Evolutionary conservation across 1,140 invertebrate species (phyloP).

Genomic region (Panagrolaimus sp.): DNA sequence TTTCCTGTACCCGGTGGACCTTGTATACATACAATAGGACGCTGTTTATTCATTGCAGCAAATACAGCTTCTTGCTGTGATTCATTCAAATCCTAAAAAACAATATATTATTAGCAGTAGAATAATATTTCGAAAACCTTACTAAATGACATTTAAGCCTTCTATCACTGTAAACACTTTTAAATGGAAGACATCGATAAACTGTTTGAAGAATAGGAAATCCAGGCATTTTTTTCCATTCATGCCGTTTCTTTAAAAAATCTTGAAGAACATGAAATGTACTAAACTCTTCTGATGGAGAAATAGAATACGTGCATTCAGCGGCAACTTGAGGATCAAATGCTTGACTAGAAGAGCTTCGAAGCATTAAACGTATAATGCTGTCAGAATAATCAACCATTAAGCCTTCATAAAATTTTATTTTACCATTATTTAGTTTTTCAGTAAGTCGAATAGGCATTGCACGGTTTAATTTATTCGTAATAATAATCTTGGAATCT

Average conservation of each 20-base stretch:
- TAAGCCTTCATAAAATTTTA: neutral
- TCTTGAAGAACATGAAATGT: neutral
- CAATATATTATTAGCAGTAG: neutral
- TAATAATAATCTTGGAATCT: neutral
- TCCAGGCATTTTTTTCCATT: neutral
- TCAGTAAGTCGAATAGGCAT: neutral
- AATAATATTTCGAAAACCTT: neutral
- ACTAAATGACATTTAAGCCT: neutral
- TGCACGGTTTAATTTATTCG: neutral
- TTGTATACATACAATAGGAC: slow-evolving; percentile 51
- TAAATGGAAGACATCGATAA: neutral
- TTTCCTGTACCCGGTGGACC: slow-evolving; percentile 68
- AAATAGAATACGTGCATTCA: neutral
- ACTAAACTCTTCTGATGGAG: neutral
- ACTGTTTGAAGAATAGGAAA: slow-evolving; percentile 1
- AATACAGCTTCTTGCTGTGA: neutral
- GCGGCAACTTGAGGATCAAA: neutral
- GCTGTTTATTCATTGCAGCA: slow-evolving; percentile 17
- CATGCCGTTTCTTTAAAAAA: neutral
- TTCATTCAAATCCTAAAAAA: neutral
- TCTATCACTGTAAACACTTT: neutral
- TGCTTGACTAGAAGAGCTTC: neutral
- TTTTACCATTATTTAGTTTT: neutral
- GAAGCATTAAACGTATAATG: neutral
- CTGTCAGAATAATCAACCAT: neutral